Base-by-base conservation (phyloP, 2,797 vertebrate genomes). In the Denticeps clupeoides region DNA sequence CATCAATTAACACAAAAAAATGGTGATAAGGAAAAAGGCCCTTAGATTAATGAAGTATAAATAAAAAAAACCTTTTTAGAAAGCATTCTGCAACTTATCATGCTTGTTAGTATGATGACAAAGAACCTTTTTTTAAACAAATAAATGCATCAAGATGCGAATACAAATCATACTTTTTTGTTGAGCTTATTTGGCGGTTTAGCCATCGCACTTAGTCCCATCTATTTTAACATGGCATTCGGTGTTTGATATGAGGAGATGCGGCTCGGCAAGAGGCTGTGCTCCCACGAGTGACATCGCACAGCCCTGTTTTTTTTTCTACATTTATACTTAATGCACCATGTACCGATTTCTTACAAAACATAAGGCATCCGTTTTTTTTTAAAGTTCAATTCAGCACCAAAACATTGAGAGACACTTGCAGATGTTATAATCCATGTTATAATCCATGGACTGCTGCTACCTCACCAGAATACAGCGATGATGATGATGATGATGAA, bases 301-400 rank as follows among this genome's bases (percentile, higher is more conserved):
- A 13, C 55, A 81, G 78, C 77, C 78, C 78, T 79, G 65, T 65
- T 45, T 27, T 57, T 68, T n/a, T n/a, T n/a, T n/a, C 75, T 28
- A 59, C 47, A 63, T 45, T 72, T 62, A 60, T 51, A 29, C 50
- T 51, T 60, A 65, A 75, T 63, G 77, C 60, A 73, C 69, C 64
- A 55, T 56, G 74, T 77, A 74, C 58, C 71, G 53, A 63, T 71
- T 58, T 62, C 60, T 65, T 72, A 72, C 41, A 69, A 70, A 74
- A 72, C 79, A 76, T 97, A 96, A 97, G 92, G 91, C 93, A 92
- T 89, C 79, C 45, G 82, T 86, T 75, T 59, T 72, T 63, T 80
- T 77, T 65, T 58, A 63, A 67, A 78, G 75, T 72, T 85, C 78
- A 84, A 85, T 83, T 84, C 85, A 93, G 91, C 91, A 92, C 90